Evolutionary conservation across 1,140 invertebrate species (phyloP), one percentile per base, ranked within the genome.

Genomic region (Frieseomelitta varia): DNA sequence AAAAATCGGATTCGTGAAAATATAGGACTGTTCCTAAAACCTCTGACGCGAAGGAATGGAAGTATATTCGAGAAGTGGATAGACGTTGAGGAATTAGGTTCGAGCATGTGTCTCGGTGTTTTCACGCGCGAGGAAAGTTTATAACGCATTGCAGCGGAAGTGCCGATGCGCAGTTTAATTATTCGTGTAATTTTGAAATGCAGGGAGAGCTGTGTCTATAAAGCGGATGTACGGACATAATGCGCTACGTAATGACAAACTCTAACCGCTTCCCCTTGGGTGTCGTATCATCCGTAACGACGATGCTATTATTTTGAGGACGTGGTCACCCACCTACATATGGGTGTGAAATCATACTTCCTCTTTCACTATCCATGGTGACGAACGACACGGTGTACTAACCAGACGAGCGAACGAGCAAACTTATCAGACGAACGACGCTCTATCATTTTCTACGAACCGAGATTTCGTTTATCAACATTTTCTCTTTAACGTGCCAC

Each of bases 101-200:
- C 19, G 68, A 73, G 15, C 12, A 72, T 19, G 30, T 8, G 47
- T 63, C 27, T 27, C 14, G 1, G 11, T 24, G 24, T 63, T 75
- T 39, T 1, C 47, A 34, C 10, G 4, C 3, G 4, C 19, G 1
- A 17, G n/a, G 8, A 10, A 51, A 71, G 81, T 68, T 76, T 71
- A 47, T 27, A 56, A 58, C 71, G 84, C 61, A 65, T 67, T 79
- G 72, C 83, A 78, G 76, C 67, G 81, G 82, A 88, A 85, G 79
- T 72, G 65, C 30, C 47, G 55, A 72, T 71, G 71, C 24, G 68
- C 67, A 55, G 85, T 81, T 89, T 87, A 85, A 89, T 89, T 85
- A 89, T 80, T 74, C 79, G 69, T 73, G 82, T 69, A 90, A 89
- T 90, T 85, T 79, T 82, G 69, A 88, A 89, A 90, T 80, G 81